Evolutionary conservation across 2,797 vertebrate genomes (phyloP).

Genomic region (Novumbra hubbsi): DNA sequence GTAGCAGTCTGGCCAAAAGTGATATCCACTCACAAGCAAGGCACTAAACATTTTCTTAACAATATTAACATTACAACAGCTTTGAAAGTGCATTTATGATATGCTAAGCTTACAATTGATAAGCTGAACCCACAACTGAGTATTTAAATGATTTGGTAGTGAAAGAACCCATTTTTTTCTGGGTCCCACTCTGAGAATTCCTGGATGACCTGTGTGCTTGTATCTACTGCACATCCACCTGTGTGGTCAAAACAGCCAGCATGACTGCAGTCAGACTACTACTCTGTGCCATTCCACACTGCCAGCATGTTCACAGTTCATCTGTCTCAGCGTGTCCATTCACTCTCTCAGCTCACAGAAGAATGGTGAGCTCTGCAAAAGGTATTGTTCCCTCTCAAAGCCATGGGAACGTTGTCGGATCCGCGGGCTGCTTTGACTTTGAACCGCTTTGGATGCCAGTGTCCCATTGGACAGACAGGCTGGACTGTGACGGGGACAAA

Average conservation of each 20-base stretch:
- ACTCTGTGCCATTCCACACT: not conserved
- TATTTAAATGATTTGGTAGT: not conserved
- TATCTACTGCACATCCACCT: not conserved
- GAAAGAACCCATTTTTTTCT: not conserved
- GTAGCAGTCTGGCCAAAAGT: not conserved
- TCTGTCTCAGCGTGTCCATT: slow-evolving; percentile 18
- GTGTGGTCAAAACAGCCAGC: not conserved
- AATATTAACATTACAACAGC: not conserved
- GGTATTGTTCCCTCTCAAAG: slow-evolving; percentile 49
- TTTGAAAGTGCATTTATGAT: not conserved
- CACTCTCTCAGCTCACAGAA: slow-evolving; percentile 14
- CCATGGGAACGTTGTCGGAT: slow-evolving; percentile 25
- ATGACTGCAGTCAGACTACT: not conserved
- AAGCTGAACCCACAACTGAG: not conserved
- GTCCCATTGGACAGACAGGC: too few species aligned
- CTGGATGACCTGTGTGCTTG: not conserved
- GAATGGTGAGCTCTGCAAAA: slow-evolving; percentile 32
- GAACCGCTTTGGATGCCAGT: too few species aligned
- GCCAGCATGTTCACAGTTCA: slow-evolving; percentile 23
- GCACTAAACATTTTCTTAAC: slow-evolving; percentile 12
- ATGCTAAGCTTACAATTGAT: not conserved
- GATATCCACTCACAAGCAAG: slow-evolving; percentile 20
- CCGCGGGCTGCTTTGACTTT: slow-evolving; percentile 4
- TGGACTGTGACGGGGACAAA: too few species aligned
- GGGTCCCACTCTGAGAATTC: not conserved